Base-by-base conservation (phyloP, 2,797 vertebrate species). In the Ataeniobius toweri region DNA sequence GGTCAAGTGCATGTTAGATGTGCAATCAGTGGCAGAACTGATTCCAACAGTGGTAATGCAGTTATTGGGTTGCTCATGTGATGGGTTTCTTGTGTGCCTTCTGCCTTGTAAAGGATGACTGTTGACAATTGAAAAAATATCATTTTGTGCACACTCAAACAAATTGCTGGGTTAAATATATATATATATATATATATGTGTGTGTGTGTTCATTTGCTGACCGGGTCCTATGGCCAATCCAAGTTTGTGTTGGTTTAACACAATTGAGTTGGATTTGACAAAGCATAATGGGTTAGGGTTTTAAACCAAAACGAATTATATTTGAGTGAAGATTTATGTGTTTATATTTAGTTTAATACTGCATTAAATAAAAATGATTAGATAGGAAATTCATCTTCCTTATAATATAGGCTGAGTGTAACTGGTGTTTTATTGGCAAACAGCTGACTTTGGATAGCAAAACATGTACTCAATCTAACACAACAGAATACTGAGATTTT, bases 61-160 rank as follows among this genome's bases (percentile, higher is more conserved):
- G 71, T 78, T 80, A 31, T 51, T 53, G 59, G 82, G 87, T 89
- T 91, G 87, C 89, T 91, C 90, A 89, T 88, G 50, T 10, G 78
- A 89, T 89, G 85, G 91, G 90, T 87, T 93, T 86, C 85, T 90
- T 90, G 90, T 72, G 93, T 93, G 93, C 93, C 93, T 94, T 94
- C 89, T 88, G 90, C 86, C 84, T 92, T 88, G 83, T 85, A 77
- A 89, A 89, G 86, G 81, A 80, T 83, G 87, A 93, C 90, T 92
- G 88, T 89, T 89, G 85, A 88, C 82, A 85, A 90, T 85, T 89
- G 81, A 91, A 83, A 87, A 55, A 78, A 88, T 51, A 73, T 83
- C 78, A 81, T 89, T 92, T 86, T 72, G 5, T 80, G 8, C 67
- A 46, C 67, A 59, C 58, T 44, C 41, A 7, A 48, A 9, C 31